Evolutionary conservation across 1,140 invertebrate species (phyloP).

Genomic region (Maniola jurtina): DNA sequence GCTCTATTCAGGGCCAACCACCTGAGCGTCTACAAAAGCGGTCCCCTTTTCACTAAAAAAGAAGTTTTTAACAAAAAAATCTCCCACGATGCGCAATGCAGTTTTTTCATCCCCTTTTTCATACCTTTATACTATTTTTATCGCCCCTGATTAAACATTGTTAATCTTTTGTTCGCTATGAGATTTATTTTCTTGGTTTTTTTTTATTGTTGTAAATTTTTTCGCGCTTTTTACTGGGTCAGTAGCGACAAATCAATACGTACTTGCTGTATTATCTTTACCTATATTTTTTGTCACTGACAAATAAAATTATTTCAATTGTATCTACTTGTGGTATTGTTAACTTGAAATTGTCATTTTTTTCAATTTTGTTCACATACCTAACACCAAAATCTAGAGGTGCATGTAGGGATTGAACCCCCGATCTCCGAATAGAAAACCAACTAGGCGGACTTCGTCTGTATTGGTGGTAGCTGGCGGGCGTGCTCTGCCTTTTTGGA

Average conservation of each 20-base stretch:
- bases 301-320: background rate
- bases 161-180: constrained; percentile 32
- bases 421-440: too few species aligned
- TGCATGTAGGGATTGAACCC: too few species aligned
- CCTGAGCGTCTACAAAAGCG: constrained; percentile 54
- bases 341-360: too few species aligned
- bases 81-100: constrained; percentile 58
- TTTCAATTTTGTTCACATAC: too few species aligned
- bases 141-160: constrained; percentile 47
- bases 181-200: constrained; percentile 33
- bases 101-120: constrained; percentile 47
- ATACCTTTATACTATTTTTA: constrained; percentile 31
- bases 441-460: too few species aligned
- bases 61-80: constrained; percentile 53
- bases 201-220: constrained; percentile 20
- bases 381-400: too few species aligned
- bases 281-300: background rate
- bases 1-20: constrained; percentile 44
- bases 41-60: constrained; percentile 57
- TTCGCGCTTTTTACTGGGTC: constrained; percentile 29
- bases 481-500: too few species aligned
- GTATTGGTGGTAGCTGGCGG: too few species aligned
- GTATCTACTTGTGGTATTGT: background rate
- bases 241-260: constrained; percentile 1
- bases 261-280: background rate